Percentiles rank a stretch among this genome's conserved stretches.
Conservation (phyloP, 2,888 invertebrate species). For the Atherix ibis region DNA sequence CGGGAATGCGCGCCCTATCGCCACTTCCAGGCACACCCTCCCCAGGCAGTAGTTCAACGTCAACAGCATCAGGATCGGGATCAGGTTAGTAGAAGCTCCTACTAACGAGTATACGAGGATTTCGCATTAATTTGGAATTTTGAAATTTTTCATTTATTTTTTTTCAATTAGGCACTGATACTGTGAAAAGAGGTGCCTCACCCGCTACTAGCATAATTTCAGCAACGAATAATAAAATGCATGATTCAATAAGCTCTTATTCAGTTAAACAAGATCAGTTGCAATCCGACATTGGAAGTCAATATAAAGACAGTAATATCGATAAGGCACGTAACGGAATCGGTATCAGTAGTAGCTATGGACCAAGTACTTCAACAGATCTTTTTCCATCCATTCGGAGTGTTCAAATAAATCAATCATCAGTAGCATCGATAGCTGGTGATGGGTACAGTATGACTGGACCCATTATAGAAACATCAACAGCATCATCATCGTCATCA, state of each 20-base stretch:
- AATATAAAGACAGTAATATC: slow-evolving; percentile 9
- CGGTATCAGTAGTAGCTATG: slow-evolving; percentile 10
- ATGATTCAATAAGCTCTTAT: slow-evolving; percentile 29
- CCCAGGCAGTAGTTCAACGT: slow-evolving; percentile 73
- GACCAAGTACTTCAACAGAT: slow-evolving; percentile 12
- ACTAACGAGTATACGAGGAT: too few species aligned
- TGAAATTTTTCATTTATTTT: too few species aligned
- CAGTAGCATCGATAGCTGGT: slow-evolving; percentile 7
- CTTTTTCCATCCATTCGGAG: slow-evolving; percentile 10
- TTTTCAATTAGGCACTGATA: slow-evolving; percentile 33
- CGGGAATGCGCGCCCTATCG: slow-evolving; percentile 42
- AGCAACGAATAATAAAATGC: slow-evolving; percentile 25
- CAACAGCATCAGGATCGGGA: slow-evolving; percentile 65
- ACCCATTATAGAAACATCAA: background rate
- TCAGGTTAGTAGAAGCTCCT: slow-evolving; percentile 41
- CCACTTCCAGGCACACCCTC: slow-evolving; percentile 59
- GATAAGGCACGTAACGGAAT: slow-evolving; percentile 9
- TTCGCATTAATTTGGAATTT: too few species aligned
- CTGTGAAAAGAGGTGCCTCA: slow-evolving; percentile 32
- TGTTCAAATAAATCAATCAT: slow-evolving; percentile 8
- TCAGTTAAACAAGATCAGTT: slow-evolving; percentile 22
- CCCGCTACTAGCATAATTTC: slow-evolving; percentile 21
- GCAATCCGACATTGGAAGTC: slow-evolving; percentile 7
- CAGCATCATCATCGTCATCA: slow-evolving; percentile 2
- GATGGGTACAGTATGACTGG: too few species aligned